Base-by-base conservation (phyloP, 2,113 vertebrate species). In the Cnemophilus loriae region DNA sequence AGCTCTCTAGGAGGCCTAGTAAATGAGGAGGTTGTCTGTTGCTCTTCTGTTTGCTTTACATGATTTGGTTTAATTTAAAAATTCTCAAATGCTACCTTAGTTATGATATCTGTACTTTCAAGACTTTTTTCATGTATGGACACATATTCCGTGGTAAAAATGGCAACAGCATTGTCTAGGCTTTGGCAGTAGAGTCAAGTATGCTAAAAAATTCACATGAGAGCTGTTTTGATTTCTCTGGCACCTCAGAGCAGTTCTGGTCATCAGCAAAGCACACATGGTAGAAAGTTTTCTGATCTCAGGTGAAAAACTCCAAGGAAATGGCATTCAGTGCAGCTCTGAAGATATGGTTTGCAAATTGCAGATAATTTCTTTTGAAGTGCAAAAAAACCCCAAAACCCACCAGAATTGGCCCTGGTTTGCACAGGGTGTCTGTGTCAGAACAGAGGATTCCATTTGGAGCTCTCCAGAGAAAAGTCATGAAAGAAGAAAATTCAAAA, bases 1-100 rank as follows among this genome's bases (percentile, higher is more conserved):
- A 49, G 53, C 70, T 74, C 88, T 76, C 42, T 59, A 37, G 80
- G 91, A 90, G 33, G 47, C 56, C 33, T 74, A 30, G 39, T 37
- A 89, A 93, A 92, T 50, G 3, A 94, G 80, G 42, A 88, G 13
- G 11, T 57, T 74, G 42, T 61, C 57, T 90, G 46, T 39, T 92
- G 41, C 13, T 87, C 32, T 85, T 90, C 41, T 83, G 23, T 42
- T 92, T 74, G 30, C 57, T 77, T 80, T 67, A 69, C 3, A 18
- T 47, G 13, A 20, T 80, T 81, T 70, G 15, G 10, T 61, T 73
- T 77, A 33, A 65, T 70, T 88, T 70, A 59, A 68, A 77, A 80
- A 39, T 35, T 65, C 30, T 39, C 42, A 80, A 33, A 55, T 81
- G 4, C 26, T 65, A 7, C 33, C 42, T 74, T 47, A 33, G 32